Conservation (phyloP, 2,797 vertebrate species). For the Masticophis lateralis region DNA sequence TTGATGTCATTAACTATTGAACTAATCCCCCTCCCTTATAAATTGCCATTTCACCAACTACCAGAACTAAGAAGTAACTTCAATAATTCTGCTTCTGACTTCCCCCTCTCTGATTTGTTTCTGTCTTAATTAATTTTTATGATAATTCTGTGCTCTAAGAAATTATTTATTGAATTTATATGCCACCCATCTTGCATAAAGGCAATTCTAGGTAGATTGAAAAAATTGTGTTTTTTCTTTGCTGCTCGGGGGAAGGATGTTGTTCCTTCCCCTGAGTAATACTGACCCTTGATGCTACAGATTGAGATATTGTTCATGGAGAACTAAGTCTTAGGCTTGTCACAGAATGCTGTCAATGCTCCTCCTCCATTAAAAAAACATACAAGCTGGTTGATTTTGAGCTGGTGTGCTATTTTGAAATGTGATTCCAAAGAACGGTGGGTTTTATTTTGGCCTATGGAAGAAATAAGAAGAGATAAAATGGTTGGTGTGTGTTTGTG, state of each 20-base stretch:
- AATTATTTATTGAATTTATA: neutral
- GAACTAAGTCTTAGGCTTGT: neutral
- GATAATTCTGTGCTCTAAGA: neutral
- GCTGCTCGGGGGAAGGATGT: neutral
- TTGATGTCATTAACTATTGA: neutral
- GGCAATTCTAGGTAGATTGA: neutral
- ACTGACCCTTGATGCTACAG: neutral
- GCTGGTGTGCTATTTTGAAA: neutral
- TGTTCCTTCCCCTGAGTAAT: neutral
- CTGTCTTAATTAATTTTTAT: no score
- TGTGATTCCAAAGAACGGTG: neutral
- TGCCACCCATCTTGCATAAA: neutral
- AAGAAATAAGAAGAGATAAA: neutral
- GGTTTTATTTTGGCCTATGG: neutral
- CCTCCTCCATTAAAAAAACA: neutral
- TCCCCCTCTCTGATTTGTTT: neutral
- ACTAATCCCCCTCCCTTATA: neutral
- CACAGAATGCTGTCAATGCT: neutral
- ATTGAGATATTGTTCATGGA: neutral
- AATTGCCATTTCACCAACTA: neutral
- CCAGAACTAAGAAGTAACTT: no score
- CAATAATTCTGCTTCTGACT: neutral
- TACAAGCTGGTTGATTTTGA: neutral
- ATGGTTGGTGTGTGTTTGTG: neutral
- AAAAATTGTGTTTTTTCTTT: neutral